Evolutionary conservation across 2,113 vertebrate species (phyloP), one percentile per base, ranked within the genome.

Genomic region (Paradisaea rubra): DNA sequence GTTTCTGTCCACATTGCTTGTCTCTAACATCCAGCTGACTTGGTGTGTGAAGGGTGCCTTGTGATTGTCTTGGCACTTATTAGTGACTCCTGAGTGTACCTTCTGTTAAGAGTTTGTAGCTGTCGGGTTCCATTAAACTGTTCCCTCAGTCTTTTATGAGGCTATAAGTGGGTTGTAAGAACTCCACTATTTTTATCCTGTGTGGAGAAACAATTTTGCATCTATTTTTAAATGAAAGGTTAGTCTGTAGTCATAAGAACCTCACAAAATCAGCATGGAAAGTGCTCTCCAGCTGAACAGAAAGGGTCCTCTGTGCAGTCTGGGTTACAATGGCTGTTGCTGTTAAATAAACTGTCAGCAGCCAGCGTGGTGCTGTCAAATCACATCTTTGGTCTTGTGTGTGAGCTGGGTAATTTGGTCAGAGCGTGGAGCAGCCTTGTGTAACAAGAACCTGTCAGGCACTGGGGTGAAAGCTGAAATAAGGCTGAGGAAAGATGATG

Each of bases 211-310:
- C 72, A 50, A 65, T 90, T 93, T 86, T 78, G 56, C 4, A 1
- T 92, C 94, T 95, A 88, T 94, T 88, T 93, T 95, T 95, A 96
- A 91, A 60, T 88, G 76, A 88, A 93, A 92, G 76, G 60, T 94
- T 91, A 49, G 44, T 86, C 72, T 90, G 57, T 93, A 83, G 78
- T 90, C 86, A 57, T 63, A 90, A 91, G 76, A 91, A 72, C 71
- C 64, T 88, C 73, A 30, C 56, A 78, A 86, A 96, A 87, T 64
- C 60, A 78, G 91, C 5, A 2, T 74, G 72, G 80, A 81, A 83
- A 86, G 37, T 37, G 64, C 59, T 93, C 73, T 76, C 19, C 31
- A 47, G 86, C 82, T 74, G 71, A 72, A 80, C 73, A 80, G 79
- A 77, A 39, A 27, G 20, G 23, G n/a, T 60, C 13, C 31, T 90